Base-by-base conservation (phyloP, 2,888 invertebrate genomes). In the Ctenicera cuprea region DNA sequence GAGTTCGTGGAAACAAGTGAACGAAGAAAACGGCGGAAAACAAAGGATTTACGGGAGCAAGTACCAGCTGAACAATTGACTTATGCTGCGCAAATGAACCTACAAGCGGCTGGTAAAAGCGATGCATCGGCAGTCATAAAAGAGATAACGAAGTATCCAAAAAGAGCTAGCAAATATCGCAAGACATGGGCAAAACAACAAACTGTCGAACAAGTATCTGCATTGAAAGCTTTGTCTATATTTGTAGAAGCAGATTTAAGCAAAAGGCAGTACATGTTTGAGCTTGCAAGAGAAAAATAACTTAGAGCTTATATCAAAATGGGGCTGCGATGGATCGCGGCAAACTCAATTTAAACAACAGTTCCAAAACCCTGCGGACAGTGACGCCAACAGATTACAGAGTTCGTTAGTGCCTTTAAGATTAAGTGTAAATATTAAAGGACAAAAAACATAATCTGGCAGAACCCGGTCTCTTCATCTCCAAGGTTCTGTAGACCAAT, bases 311-410 rank as follows among this genome's bases (percentile, higher is more conserved):
- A 72, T 77, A 64, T 79, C 61, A 37, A 81, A 81, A 78, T 82
- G 80, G 80, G 80, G 80, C 12, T 82, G 80, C 74, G 82, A 82
- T 67, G 82, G 81, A 3, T 82, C 80, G 0, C 79, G 80, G 33
- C 81, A 82, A 67, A 22, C 76, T 5, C 77, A 82, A 48, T 82
- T 71, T 61, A 82, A 84, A 74, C 80, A 82, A 70, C 80, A 79
- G 72, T 80, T 83, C 73, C 9, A 68, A 18, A 78, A 80, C 68
- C 14, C 33, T 7, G 38, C 41, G 0, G 78, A 81, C 22, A 66
- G 73, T 54, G 82, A 83, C 67, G 77, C 81, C 1, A 78, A 78
- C 54, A 74, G 74, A 37, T 76, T 76, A 62, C 50, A 68, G 18
- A 77, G 75, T 20, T 74, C 71, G 7, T 59, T 74, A 54, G 74